Evolutionary conservation across 2,113 vertebrate genomes (phyloP).

Genomic region (Heptranchias perlo): DNA sequence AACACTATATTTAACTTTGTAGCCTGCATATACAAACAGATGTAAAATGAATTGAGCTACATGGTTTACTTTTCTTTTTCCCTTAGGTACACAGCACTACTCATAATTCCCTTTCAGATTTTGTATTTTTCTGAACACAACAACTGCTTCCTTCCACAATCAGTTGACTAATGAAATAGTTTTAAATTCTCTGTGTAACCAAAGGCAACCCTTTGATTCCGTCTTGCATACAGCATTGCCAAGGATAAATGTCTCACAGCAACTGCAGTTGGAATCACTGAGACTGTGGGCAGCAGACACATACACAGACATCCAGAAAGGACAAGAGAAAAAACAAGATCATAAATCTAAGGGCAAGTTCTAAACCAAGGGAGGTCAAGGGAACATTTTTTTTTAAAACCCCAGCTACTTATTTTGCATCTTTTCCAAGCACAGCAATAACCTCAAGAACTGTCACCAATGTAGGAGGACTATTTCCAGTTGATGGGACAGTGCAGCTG

Average conservation of each 20-base stretch:
- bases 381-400: background rate
- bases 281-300: background rate
- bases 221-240: constrained; percentile 6
- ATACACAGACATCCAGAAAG: background rate
- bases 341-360: background rate
- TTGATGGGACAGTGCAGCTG: background rate
- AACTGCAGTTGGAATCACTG: background rate
- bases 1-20: background rate
- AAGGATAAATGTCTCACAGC: background rate
- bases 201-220: background rate
- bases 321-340: background rate
- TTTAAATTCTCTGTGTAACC: background rate
- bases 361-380: background rate
- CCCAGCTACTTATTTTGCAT: background rate
- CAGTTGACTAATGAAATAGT: constrained; percentile 21
- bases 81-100: background rate
- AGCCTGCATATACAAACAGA: background rate
- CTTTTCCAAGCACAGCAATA: background rate
- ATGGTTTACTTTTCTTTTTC: background rate
- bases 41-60: constrained; percentile 4
- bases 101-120: constrained; percentile 28
- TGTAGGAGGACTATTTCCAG: background rate
- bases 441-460: background rate
- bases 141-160: background rate
- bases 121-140: background rate